Conservation (phyloP, 2,797 vertebrate species). For the Xiphorhynchus erythropygius region DNA sequence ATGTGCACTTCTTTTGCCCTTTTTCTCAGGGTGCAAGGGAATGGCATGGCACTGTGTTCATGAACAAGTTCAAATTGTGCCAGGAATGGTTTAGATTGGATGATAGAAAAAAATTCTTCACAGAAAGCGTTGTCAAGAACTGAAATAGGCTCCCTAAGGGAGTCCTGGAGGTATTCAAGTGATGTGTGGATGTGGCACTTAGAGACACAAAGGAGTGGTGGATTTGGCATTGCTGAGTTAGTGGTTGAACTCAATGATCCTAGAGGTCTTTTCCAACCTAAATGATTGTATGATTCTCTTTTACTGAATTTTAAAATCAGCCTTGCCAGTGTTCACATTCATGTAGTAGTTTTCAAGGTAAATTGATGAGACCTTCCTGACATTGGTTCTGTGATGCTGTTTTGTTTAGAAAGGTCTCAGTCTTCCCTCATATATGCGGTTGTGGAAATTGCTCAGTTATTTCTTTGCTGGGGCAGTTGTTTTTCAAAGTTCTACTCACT, state of each 20-base stretch:
- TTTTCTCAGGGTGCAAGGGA: not conserved
- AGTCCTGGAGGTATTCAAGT: not conserved
- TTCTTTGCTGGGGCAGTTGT: not conserved
- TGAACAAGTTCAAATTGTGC: not conserved
- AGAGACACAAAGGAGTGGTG: not conserved
- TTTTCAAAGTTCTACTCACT: not conserved
- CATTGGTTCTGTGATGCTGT: not conserved
- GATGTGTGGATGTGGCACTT: not conserved
- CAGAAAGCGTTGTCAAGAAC: not conserved
- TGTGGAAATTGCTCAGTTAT: not conserved
- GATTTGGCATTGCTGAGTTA: not conserved
- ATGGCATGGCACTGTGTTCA: not conserved
- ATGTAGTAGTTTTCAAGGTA: not conserved
- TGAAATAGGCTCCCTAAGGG: not conserved
- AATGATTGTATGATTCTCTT: not conserved
- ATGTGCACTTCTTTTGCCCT: not conserved
- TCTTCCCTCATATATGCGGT: not conserved
- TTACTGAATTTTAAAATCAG: not conserved
- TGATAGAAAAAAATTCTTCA: not conserved
- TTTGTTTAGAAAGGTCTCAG: not conserved
- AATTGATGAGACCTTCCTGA: not conserved
- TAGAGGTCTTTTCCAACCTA: not conserved
- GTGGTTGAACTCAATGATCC: not conserved
- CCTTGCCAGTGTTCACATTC: not conserved
- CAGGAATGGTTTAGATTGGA: not conserved